Conservation (phyloP, 2,888 invertebrate genomes). For the Clitarchus hookeri region DNA sequence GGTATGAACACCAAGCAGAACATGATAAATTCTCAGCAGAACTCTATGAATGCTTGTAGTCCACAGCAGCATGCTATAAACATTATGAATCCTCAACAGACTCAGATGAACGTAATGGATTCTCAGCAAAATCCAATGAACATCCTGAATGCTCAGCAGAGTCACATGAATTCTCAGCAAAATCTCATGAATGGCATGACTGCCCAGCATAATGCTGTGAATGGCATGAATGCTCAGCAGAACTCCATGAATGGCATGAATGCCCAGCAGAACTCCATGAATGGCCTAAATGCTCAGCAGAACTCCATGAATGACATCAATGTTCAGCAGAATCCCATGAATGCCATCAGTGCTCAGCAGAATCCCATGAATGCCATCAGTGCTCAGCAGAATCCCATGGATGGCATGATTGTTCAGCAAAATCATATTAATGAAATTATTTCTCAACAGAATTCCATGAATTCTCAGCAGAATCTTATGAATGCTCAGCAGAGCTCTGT, state of each 20-base stretch:
- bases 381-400: neutral
- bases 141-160: too few relatives aligned
- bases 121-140: neutral
- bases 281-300: neutral
- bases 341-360: neutral
- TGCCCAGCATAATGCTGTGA: neutral
- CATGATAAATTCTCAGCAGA: neutral
- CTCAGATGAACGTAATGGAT: neutral
- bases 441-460: slow-evolving; percentile 28
- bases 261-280: neutral
- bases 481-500: neutral
- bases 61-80: slow-evolving; percentile 28
- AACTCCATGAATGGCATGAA: slow-evolving; percentile 17
- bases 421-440: slow-evolving; percentile 21
- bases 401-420: neutral
- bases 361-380: neutral
- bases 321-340: neutral
- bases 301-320: slow-evolving; percentile 18
- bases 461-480: neutral
- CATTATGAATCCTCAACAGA: neutral
- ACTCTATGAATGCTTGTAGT: neutral
- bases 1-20: neutral
- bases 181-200: neutral
- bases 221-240: neutral
- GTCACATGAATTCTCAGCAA: neutral